Evolutionary conservation across 2,113 vertebrate species (phyloP).

Genomic region (Rhinoptilus africanus): DNA sequence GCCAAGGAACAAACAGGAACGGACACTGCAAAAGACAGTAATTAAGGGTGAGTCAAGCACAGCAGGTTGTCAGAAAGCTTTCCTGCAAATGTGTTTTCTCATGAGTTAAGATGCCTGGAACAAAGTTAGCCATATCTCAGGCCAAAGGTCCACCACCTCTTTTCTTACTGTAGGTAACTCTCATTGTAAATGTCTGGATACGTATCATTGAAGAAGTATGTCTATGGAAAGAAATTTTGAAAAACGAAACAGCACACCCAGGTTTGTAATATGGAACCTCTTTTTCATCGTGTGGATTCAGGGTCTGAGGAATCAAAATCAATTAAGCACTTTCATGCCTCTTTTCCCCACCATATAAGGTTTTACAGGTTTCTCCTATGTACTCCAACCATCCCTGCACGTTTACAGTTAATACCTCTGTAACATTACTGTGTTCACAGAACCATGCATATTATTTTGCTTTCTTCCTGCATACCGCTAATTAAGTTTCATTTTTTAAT

Average conservation of each 20-base stretch:
- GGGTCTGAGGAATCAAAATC: background rate
- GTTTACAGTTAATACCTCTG: background rate
- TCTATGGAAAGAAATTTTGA: background rate
- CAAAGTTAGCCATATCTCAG: background rate
- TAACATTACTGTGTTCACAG: background rate
- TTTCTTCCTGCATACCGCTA: background rate
- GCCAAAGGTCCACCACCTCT: background rate
- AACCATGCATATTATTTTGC: background rate
- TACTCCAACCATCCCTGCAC: background rate
- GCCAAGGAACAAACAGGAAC: conserved; percentile 7
- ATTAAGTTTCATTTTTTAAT: conserved; percentile 17
- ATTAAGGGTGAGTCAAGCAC: conserved; percentile 37
- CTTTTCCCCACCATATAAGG: background rate
- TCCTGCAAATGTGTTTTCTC: background rate
- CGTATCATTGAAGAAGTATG: background rate
- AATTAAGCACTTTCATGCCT: background rate
- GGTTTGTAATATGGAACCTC: background rate
- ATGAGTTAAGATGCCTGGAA: background rate
- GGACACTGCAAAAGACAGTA: conserved; percentile 13
- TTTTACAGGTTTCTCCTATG: background rate
- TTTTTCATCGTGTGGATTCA: background rate
- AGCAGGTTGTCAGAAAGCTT: conserved; percentile 17
- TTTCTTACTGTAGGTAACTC: background rate
- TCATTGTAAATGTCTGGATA: background rate
- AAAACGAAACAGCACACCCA: background rate